phyloP scores from a whole-genome alignment of 2,888 invertebrate genomes.

The Zonitis immaculata region DNA sequence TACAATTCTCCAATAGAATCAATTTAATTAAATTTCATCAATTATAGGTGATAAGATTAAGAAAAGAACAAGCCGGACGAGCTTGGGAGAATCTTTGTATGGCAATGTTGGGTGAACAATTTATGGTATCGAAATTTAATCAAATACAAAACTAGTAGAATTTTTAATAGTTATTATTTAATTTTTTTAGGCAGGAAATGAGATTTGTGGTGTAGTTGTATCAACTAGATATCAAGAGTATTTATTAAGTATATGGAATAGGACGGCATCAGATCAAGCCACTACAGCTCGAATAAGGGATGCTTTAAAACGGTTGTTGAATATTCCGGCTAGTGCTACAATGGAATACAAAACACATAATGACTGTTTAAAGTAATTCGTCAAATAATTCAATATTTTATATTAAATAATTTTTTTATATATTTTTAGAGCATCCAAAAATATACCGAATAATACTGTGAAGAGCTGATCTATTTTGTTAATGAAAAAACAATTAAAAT shows the following conservation, averaged over 20 bases:
- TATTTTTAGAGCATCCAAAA: constrained; percentile 44
- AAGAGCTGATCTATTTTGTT: constrained; percentile 41
- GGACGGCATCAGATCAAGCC: constrained; percentile 83
- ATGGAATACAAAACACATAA: constrained; percentile 91
- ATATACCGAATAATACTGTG: constrained; percentile 38
- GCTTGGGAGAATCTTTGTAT: constrained; percentile 99
- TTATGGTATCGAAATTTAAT: too few relatives aligned
- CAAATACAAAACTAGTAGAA: too few relatives aligned
- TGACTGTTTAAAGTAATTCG: constrained; percentile 73
- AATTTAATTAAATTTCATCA: neutral
- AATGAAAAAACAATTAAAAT: neutral
- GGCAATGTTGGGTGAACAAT: constrained; percentile 98
- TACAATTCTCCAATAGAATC: neutral
- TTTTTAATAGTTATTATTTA: too few relatives aligned
- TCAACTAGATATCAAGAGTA: constrained; percentile 95
- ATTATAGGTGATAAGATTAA: constrained; percentile 68
- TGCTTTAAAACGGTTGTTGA: constrained; percentile 88
- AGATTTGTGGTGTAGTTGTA: constrained; percentile 96
- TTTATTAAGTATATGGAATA: constrained; percentile 95
- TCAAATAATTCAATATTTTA: neutral
- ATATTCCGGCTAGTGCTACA: constrained; percentile 86
- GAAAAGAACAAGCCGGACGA: constrained; percentile 89
- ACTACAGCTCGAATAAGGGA: constrained; percentile 91
- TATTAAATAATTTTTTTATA: constrained; percentile 4
- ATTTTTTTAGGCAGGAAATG: constrained; percentile 73